Conservation (phyloP, 2,797 vertebrate genomes). For the Coregonus ussuriensis region DNA sequence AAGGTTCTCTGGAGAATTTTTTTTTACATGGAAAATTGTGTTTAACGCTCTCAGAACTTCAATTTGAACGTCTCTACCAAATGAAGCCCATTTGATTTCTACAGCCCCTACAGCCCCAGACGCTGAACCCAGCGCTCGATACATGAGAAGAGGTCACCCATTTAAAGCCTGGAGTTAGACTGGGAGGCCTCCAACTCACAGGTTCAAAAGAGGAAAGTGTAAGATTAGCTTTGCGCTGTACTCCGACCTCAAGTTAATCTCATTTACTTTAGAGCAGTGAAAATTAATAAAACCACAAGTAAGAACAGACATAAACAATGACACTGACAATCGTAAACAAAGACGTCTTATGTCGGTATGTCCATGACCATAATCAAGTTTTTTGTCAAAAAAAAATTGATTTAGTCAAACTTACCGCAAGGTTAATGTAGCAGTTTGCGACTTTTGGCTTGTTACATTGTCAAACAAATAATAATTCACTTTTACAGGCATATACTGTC, state of each 20-base stretch:
- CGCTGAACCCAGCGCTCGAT: slow-evolving; percentile 48
- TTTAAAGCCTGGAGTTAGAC: slow-evolving; percentile 64
- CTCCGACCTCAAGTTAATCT: slow-evolving; percentile 48
- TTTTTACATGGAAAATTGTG: no score
- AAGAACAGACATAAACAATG: neutral
- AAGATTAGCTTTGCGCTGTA: slow-evolving; percentile 62
- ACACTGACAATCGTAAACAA: neutral
- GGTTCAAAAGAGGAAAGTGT: slow-evolving; percentile 67
- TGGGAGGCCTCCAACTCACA: slow-evolving; percentile 55
- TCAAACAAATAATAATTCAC: slow-evolving; percentile 28
- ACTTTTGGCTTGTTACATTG: slow-evolving; percentile 30
- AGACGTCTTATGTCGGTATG: neutral
- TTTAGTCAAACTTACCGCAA: slow-evolving; percentile 45
- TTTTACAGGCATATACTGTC: slow-evolving; percentile 14
- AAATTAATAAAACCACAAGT: slow-evolving; percentile 22
- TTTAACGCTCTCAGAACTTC: no score
- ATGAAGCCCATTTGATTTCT: slow-evolving; percentile 26
- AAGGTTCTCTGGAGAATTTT: no score
- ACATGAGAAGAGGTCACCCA: slow-evolving; percentile 60
- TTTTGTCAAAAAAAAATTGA: no score
- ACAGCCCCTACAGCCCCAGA: slow-evolving; percentile 37
- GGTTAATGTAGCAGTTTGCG: slow-evolving; percentile 1
- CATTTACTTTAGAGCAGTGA: slow-evolving; percentile 34
- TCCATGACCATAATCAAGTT: neutral
- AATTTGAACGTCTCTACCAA: neutral